These are phyloP conservation scores for Pelodytes ibericus DNA, from an alignment of 2,797 vertebrate species.

Conservation along the genomic window DNA sequence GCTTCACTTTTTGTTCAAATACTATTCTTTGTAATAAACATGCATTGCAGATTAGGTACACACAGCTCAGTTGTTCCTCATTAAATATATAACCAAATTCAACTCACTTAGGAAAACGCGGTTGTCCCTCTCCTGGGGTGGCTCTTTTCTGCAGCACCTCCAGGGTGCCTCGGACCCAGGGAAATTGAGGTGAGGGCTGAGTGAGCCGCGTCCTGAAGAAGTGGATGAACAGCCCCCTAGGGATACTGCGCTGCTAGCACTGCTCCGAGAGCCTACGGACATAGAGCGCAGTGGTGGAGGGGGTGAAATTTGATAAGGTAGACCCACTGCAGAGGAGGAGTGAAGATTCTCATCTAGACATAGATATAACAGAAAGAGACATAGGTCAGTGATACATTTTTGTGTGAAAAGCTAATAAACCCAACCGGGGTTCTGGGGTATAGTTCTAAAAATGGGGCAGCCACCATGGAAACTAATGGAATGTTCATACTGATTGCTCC, in stretches of 20 bases:
- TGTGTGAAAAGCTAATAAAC: too few species aligned
- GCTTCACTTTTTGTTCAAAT: too few species aligned
- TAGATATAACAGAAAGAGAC: background rate
- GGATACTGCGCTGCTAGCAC: constrained; percentile 66
- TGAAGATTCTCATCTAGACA: constrained; percentile 36
- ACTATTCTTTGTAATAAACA: too few species aligned
- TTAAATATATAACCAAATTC: too few species aligned
- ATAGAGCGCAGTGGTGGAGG: constrained; percentile 64
- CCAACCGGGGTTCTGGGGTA: too few species aligned
- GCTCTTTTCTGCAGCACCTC: constrained; percentile 59
- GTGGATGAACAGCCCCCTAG: constrained; percentile 74
- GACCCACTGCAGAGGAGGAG: constrained; percentile 1
- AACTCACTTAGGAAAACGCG: constrained; percentile 40
- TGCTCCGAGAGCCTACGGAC: constrained; percentile 73
- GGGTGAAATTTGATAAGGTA: constrained; percentile 39
- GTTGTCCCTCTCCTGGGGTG: constrained; percentile 39
- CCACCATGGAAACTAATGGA: too few species aligned
- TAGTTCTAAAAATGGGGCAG: too few species aligned
- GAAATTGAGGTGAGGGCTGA: constrained; percentile 65
- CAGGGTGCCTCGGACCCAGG: constrained; percentile 43
- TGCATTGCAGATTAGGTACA: too few species aligned
- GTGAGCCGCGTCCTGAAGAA: constrained; percentile 75
- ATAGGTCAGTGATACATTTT: too few species aligned
- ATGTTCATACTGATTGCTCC: too few species aligned
- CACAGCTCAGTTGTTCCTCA: too few species aligned